Evolutionary conservation across 53 echinoderm and acorn worm species (phyloP), one percentile per base, ranked within the genome.

Genomic region (Luidia sarsii): DNA sequence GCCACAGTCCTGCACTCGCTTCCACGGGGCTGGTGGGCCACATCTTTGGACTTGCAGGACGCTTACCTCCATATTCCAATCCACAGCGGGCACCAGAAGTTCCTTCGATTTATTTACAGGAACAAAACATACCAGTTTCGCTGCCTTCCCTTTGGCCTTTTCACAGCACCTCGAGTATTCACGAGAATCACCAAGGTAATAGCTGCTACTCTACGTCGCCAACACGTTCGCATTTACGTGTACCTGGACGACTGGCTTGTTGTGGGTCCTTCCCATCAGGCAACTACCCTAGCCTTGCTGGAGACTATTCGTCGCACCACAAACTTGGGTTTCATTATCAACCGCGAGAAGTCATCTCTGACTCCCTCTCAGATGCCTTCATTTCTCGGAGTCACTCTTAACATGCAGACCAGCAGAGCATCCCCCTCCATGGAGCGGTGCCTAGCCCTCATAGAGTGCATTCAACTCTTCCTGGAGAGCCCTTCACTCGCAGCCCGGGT

Each of bases 231-330:
- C 15, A 39, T 87, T n/a, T 79, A 46, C 54, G 20, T 50, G 0
- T 86, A 86, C 55, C 49, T 79, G 45, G 77, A 67, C 34, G 45
- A 77, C 21, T 67, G 68, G 48, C 43, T 79, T 5, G 48, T 67
- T 0, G 16, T 59, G 8, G 37, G 64, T 25, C 73, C 27, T 11
- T 25, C 73, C 31, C 1, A 9, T 21, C 13, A 3, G 45, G 41
- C 41, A 7, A 24, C 67, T 5, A 4, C 43, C 24, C 4, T 33
- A 45, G 67, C 48, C 68, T 4, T 48, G 50, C 16, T 13, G 21
- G 9, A 65, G 65, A 39, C 41, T 8, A 39, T 65, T 7, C 39
- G 39, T 20, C 39, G 37, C 4, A 65, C 65, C 23, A 2, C 27
- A 14, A 14, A 60, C 6, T 6, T 60, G 60, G 60, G 60, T 33